Conservation (phyloP, 2,888 invertebrate genomes). For the Oligia strigilis region DNA sequence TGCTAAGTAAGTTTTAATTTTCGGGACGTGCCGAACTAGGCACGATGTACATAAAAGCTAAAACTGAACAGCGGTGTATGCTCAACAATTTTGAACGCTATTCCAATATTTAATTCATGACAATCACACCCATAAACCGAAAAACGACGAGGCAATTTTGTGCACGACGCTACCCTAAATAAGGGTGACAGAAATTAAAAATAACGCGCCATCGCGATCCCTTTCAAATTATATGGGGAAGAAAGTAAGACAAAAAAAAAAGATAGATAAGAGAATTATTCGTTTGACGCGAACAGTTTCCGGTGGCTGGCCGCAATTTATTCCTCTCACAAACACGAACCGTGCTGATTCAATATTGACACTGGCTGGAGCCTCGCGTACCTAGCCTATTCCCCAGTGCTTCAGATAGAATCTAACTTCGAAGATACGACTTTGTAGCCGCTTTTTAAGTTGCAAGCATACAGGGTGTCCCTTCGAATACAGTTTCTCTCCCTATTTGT, state of each 20-base stretch:
- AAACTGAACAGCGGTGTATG: slow-evolving; percentile 10
- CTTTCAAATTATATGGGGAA: slow-evolving; percentile 67
- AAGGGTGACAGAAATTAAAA: slow-evolving; percentile 67
- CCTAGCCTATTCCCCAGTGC: slow-evolving; percentile 82
- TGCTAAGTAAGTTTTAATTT: slow-evolving; percentile 47
- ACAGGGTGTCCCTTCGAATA: slow-evolving; percentile 65
- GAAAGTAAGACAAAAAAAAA: slow-evolving; percentile 70
- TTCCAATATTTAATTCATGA: not conserved
- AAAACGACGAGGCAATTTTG: slow-evolving; percentile 28
- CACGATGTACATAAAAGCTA: not conserved
- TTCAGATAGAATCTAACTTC: slow-evolving; percentile 79
- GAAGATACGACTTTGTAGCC: slow-evolving; percentile 77
- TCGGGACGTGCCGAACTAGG: slow-evolving; percentile 22
- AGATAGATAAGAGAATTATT: slow-evolving; percentile 81
- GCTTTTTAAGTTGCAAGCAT: slow-evolving; percentile 75
- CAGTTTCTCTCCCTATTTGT: slow-evolving; percentile 69
- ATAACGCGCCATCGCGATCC: slow-evolving; percentile 61
- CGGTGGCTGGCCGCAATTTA: slow-evolving; percentile 84
- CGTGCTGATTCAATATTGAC: slow-evolving; percentile 88
- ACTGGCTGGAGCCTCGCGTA: slow-evolving; percentile 77
- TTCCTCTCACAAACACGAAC: slow-evolving; percentile 86
- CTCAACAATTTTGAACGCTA: not conserved
- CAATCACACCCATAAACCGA: not conserved
- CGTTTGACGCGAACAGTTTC: slow-evolving; percentile 80
- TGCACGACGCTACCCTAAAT: slow-evolving; percentile 43